Base-by-base conservation (phyloP, 2,113 vertebrate species). In the Datnioides undecimradiatus region DNA sequence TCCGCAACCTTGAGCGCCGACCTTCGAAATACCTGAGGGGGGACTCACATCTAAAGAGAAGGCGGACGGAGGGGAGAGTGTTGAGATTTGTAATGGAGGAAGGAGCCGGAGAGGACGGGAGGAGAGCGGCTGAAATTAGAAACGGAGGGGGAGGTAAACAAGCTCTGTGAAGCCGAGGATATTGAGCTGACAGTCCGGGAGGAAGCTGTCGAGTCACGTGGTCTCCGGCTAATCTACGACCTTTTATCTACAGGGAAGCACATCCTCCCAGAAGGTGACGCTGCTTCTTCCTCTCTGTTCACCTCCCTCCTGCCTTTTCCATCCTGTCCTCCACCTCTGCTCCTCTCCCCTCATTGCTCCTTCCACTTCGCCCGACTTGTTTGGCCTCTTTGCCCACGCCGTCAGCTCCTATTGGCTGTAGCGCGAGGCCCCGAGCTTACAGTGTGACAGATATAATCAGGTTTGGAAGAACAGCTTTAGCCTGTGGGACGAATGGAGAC, bases 1-100 rank as follows among this genome's bases (percentile, higher is more conserved):
- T 89, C 67, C 48, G 21, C 76, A 89, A 89, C 87, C 85, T 85
- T 85, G 69, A 70, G 76, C 58, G 0, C 52, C 36, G 38, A 89
- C 85, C 85, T 89, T 84, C 69, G 6, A 46, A 72, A 82, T 52
- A 73, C 80, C 62, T 55, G 67, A 25, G 41, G 63, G 70, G 70
- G 54, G 48, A 16, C 48, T 40, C 21, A 8, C 33, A 46, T 60
- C 41, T 60, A 8, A 64, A 36, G 49, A 70, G 38, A 46, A 19
- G 49, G 40, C 38, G 60, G 48, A 0, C 55, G 43, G 2, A 2
- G 27, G 6, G 33, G 3, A 52, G 52, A 34, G 48, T 25, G 64
- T 51, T 76, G 51, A 55, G 63, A 71, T 82, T 4, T 74, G 76
- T 52, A 58, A 77, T 33, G 60, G 57, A 64, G 72, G 40, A 63